Conservation (phyloP, 2,797 vertebrate genomes). For the Psittacula echo region DNA sequence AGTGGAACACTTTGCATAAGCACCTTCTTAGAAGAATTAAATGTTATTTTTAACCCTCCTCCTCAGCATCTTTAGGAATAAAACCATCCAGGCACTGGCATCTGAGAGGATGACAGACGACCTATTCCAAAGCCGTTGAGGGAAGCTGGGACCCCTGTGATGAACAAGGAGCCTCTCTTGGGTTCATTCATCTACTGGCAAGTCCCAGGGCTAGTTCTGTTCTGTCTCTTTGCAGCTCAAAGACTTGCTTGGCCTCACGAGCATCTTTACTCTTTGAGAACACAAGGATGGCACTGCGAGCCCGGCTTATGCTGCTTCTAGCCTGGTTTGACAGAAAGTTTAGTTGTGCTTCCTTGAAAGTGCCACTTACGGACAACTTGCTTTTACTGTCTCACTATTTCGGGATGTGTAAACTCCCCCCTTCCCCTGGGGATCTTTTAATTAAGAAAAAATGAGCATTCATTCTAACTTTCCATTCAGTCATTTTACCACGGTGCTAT, state of each 20-base stretch:
- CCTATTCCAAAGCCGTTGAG: background rate
- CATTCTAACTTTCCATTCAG: constrained; percentile 18
- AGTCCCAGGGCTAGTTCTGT: background rate
- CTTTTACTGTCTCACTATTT: constrained; percentile 30
- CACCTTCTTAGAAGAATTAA: constrained; percentile 62
- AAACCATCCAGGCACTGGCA: constrained; percentile 13
- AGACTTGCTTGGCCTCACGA: background rate
- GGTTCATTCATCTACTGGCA: background rate
- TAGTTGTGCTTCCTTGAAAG: background rate
- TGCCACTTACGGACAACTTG: constrained; percentile 35
- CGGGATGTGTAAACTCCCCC: background rate
- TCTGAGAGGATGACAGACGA: background rate
- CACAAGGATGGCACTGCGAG: background rate
- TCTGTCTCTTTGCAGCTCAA: background rate
- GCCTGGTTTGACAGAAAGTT: background rate
- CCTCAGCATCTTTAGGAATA: constrained; percentile 29
- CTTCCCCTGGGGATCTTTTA: constrained; percentile 29
- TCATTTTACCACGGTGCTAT: constrained; percentile 70
- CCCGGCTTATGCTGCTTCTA: background rate
- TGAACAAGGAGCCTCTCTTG: background rate
- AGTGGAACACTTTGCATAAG: constrained; percentile 60
- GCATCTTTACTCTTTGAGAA: background rate
- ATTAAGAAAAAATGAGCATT: constrained; percentile 16
- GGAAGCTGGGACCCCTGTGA: background rate
- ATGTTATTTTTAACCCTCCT: constrained; percentile 37